These are phyloP conservation scores for Mycteria americana DNA, from an alignment of 2,797 vertebrate species.

Conservation along the genomic window DNA sequence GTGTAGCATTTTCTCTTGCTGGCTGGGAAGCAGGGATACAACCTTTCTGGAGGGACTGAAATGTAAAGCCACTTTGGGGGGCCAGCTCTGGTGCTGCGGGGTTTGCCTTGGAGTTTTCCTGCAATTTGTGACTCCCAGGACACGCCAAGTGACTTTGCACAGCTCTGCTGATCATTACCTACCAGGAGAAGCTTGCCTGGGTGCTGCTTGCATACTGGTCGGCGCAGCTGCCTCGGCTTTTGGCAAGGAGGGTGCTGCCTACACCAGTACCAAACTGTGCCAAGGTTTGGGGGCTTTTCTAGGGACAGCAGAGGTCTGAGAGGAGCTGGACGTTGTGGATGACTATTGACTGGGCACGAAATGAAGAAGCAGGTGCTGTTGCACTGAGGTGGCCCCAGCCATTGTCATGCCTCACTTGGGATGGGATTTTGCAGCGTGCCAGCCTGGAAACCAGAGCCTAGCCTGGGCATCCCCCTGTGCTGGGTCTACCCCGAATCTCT, in stretches of 20 bases:
- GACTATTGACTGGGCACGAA: background rate
- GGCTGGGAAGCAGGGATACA: background rate
- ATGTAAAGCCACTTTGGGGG: fast-evolving
- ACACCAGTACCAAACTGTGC: background rate
- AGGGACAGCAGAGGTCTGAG: background rate
- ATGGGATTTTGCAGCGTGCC: fast-evolving
- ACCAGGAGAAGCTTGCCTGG: background rate
- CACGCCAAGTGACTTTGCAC: background rate
- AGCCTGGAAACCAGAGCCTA: background rate
- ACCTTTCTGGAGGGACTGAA: background rate
- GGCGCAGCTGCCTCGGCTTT: fast-evolving
- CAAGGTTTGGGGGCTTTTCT: background rate
- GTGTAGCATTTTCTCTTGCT: background rate
- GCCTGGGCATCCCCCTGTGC: background rate
- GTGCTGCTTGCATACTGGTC: fast-evolving
- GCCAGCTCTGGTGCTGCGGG: background rate
- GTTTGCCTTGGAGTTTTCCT: background rate
- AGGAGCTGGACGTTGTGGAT: background rate
- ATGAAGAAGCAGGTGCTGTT: background rate
- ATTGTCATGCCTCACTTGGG: background rate
- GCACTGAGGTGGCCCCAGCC: background rate
- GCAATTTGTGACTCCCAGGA: fast-evolving
- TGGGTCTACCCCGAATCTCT: fast-evolving
- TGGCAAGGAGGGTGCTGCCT: background rate
- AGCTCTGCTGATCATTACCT: background rate